phyloP scores from a whole-genome alignment of 2,888 invertebrate genomes.

The Ormyrus rosae region DNA sequence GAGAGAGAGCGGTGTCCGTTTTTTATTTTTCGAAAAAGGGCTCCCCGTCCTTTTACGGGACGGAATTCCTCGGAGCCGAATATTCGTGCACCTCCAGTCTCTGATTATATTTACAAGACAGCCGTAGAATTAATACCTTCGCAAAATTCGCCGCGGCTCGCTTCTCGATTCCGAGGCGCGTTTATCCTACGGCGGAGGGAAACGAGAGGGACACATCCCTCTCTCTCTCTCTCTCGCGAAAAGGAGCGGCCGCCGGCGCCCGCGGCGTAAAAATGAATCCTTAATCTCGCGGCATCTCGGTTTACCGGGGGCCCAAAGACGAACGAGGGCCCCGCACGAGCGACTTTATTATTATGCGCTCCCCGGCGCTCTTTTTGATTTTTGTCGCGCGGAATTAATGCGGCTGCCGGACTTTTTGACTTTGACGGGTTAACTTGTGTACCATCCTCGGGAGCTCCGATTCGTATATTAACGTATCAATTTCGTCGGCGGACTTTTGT shows the following conservation, averaged over 20 bases:
- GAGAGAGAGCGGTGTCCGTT: neutral
- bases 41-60: no score
- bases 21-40: no score
- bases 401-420: neutral
- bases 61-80: constrained; percentile 5
- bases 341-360: constrained; percentile 19
- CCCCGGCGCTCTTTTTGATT: neutral
- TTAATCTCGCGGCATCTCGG: constrained; percentile 40
- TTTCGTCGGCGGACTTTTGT: no score
- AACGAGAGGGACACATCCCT: neutral
- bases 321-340: constrained; percentile 24
- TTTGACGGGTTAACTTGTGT: neutral
- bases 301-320: neutral
- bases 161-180: neutral
- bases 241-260: constrained; percentile 31
- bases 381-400: neutral
- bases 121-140: neutral
- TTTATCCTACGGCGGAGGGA: neutral
- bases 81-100: neutral
- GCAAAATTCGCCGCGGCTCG: neutral
- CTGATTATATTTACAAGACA: neutral
- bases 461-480: no score
- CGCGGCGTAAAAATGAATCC: constrained; percentile 49
- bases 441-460: neutral
- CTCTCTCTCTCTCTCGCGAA: neutral